Evolutionary conservation across 2,888 invertebrate species (phyloP), one percentile per base, ranked within the genome.

Genomic region (Diaprepes abbreviatus): DNA sequence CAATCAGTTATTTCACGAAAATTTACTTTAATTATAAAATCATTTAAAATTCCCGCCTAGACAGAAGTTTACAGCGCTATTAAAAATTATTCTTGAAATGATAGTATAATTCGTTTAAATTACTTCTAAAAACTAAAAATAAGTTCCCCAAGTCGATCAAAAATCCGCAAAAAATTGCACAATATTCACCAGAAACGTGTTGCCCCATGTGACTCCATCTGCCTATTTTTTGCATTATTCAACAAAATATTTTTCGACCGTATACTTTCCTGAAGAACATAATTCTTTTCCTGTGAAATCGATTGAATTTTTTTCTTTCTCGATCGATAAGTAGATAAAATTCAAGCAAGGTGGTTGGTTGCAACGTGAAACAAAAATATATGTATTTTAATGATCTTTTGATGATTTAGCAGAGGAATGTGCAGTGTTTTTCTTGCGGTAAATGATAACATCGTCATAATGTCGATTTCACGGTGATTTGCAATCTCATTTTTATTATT

Each of bases 171-270:
- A 24, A 24, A 24, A 4, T 24, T 24, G 3, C 24, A 24, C 24
- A 24, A 4, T 5, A 24, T 24, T 24, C 24, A 24, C 24, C 24
- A 5, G 3, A 3, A 24, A 24, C 3, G 24, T 14, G 57, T n/a
- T 10, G 48, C 21, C 21, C 1, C 21, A n/a, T 43, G 43, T 21
- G 12, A 3, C 10, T 5, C 24, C 64, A 65, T 31, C 65, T 65
- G 65, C 57, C 45, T 28, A 57, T 45, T 57, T 65, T 48, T 57
- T 65, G 65, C 57, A 65, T 65, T 65, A 65, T 65, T 65, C 65
- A 65, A 55, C 64, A 55, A 28, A 28, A 48, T 12, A 7, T 17
- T 64, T 24, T 33, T 57, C n/a, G 40, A 9, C 43, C 24, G 40
- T 57, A 16, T 55, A 54, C 40, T 33, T 65, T 65, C 65, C 36